Conservation (phyloP, 2,797 vertebrate genomes). For the Fundulus diaphanus region DNA sequence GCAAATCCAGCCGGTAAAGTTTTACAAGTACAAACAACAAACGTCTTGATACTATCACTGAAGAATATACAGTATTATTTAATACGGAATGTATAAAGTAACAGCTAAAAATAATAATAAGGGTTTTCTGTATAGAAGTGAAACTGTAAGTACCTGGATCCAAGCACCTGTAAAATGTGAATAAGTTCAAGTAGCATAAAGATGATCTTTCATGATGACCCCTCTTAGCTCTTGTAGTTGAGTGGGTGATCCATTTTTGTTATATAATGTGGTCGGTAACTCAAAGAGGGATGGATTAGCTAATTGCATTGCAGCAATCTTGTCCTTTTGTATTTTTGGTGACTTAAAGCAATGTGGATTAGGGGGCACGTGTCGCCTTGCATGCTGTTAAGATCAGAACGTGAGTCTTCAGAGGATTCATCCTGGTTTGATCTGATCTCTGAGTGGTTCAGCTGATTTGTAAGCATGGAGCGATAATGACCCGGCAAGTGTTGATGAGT, state of each 20-base stretch:
- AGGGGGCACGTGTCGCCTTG: constrained; percentile 47
- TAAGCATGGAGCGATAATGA: constrained; percentile 46
- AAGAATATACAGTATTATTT: too few relatives aligned
- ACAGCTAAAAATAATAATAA: too few relatives aligned
- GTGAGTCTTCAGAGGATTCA: constrained; percentile 19
- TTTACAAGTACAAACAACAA: too few relatives aligned
- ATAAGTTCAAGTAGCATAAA: not conserved
- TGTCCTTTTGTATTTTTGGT: constrained; percentile 47
- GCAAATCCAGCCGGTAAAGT: too few relatives aligned
- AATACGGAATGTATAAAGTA: too few relatives aligned
- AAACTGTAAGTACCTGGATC: too few relatives aligned
- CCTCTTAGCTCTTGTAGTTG: not conserved
- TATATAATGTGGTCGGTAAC: constrained; percentile 6
- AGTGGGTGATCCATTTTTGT: not conserved
- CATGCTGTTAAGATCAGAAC: constrained; percentile 26
- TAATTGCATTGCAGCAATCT: constrained; percentile 24
- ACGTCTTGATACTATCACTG: too few relatives aligned
- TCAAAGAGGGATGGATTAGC: constrained; percentile 22
- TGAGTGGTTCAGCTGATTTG: constrained; percentile 38
- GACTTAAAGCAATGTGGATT: constrained; percentile 34
- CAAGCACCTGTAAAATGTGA: too few relatives aligned
- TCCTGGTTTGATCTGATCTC: constrained; percentile 35
- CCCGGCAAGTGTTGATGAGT: constrained; percentile 37
- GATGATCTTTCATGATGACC: not conserved
- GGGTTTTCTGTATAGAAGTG: too few relatives aligned